Evolutionary conservation across 2,113 vertebrate species (phyloP), one percentile per base, ranked within the genome.

Genomic region (Thomomys bottae): DNA sequence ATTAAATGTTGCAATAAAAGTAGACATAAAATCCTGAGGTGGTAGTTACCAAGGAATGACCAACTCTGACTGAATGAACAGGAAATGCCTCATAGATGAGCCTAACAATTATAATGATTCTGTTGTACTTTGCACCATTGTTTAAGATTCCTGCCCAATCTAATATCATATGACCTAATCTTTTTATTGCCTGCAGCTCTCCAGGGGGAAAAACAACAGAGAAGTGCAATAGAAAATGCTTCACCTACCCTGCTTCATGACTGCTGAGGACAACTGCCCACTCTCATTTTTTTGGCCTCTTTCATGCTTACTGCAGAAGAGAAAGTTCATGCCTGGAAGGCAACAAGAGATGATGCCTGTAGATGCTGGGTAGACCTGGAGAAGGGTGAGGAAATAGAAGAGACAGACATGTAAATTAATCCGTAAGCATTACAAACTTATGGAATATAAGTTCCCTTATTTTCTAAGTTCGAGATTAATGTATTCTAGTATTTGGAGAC

Each of bases 1-100:
- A 90, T 95, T 86, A 92, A 89, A 14, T 81, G 63, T 76, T 88
- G 79, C 42, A 80, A 79, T 94, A 88, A 92, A 93, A 79, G 76
- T 54, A 64, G 86, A 73, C 77, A 73, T 88, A 77, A 91, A 93
- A 79, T 83, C 88, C 57, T 20, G 80, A 86, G 90, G 80, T 88
- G 36, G 14, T 91, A 88, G 92, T 94, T 93, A 86, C 72, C 38
- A 68, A 77, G 54, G 63, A 89, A 71, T 30, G 81, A 72, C 59
- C 84, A 73, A 77, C 9, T 34, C 26, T 67, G 40, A 63, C 88
- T 84, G 38, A 68, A 72, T 61, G 76, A 79, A 84, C 79, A 93
- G 94, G 90, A 92, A 95, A 93, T 92, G 76, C 71, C 67, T 87
- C 63, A 64, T 14, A 72, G 76, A 73, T 34, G 45, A 94, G 45